phyloP scores from a whole-genome alignment of 2,113 vertebrate genomes.

The Perca fluviatilis region DNA sequence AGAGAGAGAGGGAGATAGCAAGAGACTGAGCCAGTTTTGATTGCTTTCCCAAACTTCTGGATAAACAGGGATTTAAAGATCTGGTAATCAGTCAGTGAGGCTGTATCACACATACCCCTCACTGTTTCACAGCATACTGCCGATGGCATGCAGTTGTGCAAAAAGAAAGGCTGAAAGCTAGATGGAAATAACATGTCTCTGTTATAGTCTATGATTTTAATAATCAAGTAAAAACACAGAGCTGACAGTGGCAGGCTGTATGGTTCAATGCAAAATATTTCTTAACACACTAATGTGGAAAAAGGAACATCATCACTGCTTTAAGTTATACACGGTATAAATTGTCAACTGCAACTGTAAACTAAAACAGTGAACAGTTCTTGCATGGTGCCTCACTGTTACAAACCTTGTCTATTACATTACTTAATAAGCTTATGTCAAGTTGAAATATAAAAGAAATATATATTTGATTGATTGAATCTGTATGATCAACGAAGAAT shows the following conservation, averaged over 20 bases:
- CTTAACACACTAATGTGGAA: not conserved
- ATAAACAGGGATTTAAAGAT: constrained; percentile 47
- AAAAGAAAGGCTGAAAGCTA: not conserved
- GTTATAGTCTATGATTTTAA: constrained; percentile 19
- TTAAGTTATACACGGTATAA: not conserved
- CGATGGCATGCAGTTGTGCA: constrained; percentile 18
- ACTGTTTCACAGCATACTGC: constrained; percentile 33
- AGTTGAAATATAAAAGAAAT: not conserved
- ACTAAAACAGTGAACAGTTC: not conserved
- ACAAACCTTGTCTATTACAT: too few species aligned
- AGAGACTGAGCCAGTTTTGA: constrained; percentile 12
- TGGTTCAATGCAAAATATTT: not conserved
- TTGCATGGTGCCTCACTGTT: not conserved
- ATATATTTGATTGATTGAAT: not conserved
- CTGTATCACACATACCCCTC: constrained; percentile 35
- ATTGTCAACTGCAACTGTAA: not conserved
- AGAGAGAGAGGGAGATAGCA: not conserved
- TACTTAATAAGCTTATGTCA: not conserved
- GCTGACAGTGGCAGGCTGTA: too few species aligned
- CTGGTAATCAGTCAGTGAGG: constrained; percentile 30
- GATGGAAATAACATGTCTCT: too few species aligned
- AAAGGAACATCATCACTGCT: not conserved
- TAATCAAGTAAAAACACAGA: constrained; percentile 39
- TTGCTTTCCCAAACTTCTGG: constrained; percentile 36
- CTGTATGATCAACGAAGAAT: not conserved